phyloP scores from a whole-genome alignment of 2,113 vertebrate genomes.

The Saccopteryx bilineata region DNA sequence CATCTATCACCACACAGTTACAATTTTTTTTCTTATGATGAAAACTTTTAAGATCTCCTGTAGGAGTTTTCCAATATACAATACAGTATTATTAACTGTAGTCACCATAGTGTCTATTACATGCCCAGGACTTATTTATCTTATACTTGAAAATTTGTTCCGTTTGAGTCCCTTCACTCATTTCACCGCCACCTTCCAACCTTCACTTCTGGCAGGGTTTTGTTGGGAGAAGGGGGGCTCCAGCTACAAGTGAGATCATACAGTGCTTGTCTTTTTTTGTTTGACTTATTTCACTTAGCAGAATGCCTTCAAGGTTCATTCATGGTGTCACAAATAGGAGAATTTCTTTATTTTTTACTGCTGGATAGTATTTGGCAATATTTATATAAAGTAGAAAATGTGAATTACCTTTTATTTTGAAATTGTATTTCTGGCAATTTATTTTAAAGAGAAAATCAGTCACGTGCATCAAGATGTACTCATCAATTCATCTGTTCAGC shows the following conservation, averaged over 20 bases:
- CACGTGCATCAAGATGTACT: neutral
- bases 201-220: neutral
- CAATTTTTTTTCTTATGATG: neutral
- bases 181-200: neutral
- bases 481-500: neutral
- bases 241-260: neutral
- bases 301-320: neutral
- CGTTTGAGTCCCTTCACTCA: neutral
- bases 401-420: neutral
- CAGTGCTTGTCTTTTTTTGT: neutral
- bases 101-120: neutral
- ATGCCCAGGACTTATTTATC: neutral
- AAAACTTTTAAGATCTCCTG: neutral
- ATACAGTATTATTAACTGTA: neutral
- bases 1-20: neutral
- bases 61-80: neutral
- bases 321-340: neutral
- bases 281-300: neutral
- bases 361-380: conserved; percentile 2
- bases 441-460: conserved; percentile 9
- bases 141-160: neutral
- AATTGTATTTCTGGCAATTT: conserved; percentile 25
- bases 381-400: neutral
- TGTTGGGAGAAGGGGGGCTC: no score
- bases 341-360: neutral